Base-by-base conservation (phyloP, 2,888 invertebrate species). In the Volucella inanis region DNA sequence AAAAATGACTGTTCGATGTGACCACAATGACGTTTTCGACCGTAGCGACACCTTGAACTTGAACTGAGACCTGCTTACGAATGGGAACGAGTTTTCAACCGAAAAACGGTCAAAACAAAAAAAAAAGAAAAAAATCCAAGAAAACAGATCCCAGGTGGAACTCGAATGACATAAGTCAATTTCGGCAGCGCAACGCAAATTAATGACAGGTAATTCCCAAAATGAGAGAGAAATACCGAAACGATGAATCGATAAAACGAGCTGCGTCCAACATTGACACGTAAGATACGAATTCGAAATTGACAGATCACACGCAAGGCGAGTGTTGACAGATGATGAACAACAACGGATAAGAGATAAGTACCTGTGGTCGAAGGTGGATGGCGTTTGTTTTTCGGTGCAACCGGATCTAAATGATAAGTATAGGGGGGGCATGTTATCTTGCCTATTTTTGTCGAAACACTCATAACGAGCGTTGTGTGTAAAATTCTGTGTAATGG, bases 31-130 rank as follows among this genome's bases (percentile, higher is more conserved):
- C 75, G 67, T 67, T 67, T 14, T 31, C 54, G 67, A 78, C 62
- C 62, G 38, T 14, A 10, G 52, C 64, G 64, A 57, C 70, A 64
- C 77, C 77, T 78, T 78, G 77, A 78, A 78, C 77, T 78, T 78
- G 77, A 70, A 62, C 59, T 22, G 22, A 22, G 22, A 39, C 38
- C 54, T 8, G 14, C 39, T 57, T 38, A 18, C 45, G 2, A 2
- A 1, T 14, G 18, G 45, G 9, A 68, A 68, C 52, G 39, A 52
- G 57, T 52, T 76, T 68, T 43, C 52, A 22, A 22, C 22, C 22
- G 22, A 22, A 22, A 22, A 22, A 50, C 52, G 57, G 22, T 8
- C 43, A 68, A 52, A 47, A 62, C 4, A 15, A 54, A 52, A 18
- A 50, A 43, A 59, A 31, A 70, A 59, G 43, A 41, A 39, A 49